Evolutionary conservation across 53 echinoderm and acorn worm species (phyloP), one percentile per base, ranked within the genome.

Genomic region (Actinopyga echinites): DNA sequence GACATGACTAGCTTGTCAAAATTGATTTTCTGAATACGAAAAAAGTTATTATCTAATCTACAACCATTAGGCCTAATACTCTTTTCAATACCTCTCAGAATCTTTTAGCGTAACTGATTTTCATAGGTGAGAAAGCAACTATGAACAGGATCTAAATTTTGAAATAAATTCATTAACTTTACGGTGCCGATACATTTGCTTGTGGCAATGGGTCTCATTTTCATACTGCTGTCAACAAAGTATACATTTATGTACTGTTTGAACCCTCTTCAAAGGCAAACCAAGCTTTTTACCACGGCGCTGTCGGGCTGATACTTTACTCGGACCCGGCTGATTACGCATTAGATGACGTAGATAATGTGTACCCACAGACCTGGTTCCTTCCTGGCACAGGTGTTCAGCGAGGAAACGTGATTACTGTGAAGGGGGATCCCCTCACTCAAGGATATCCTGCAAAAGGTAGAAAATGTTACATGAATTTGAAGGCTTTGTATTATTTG

Each of bases 341-440:
- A 23, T 73, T 89, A 11, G 87, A 85, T 75, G 80, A 83, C 30
- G 86, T 63, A 22, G 26, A 66, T 4, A 79, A 59, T 2, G 99
- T 94, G 15, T 99, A 99, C 85, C 99, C 99, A 8, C 87, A 99
- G n/a, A 90, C 94, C 13, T 99, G 99, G 99, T 94, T 87, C 84
- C 87, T 99, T 20, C 99, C 99, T 10, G 92, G 89, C 9, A 91
- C 90, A 11, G 99, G 99, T 31, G 88, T 94, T 9, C 99, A 99
- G 79, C 62, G 99, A 35, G 99, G 99, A 3, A 92, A 92, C 13
- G 71, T 99, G 21, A 77, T 88, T 33, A 90, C 88, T 2, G 32
- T 90, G 20, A 92, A 92, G 30, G 99, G 99, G n/a, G 99, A 99
- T 74, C 99, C 99, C 7, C 69, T 95, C 36, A 88, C 99, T 9